Evolutionary conservation across 2,888 invertebrate genomes (phyloP).

Genomic region (Lottia scabra): DNA sequence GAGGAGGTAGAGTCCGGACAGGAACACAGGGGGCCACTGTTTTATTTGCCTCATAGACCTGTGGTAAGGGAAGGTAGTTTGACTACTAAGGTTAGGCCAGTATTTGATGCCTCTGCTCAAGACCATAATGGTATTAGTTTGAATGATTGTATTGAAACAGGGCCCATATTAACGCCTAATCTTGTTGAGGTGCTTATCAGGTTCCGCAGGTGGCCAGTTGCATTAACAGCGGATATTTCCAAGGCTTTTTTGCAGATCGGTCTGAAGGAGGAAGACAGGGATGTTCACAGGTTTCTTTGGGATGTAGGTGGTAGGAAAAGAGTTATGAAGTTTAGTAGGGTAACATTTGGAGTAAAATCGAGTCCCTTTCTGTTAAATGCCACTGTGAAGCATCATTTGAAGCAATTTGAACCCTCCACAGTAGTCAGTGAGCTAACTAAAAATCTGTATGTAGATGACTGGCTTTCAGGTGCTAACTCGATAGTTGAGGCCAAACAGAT

Average conservation of each 20-base stretch:
- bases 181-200: constrained; percentile 26
- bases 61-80: constrained; percentile 16
- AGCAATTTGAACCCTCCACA: neutral
- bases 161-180: constrained; percentile 27
- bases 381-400: constrained; percentile 23
- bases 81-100: too few relatives aligned
- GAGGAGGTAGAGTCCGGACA: neutral
- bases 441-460: too few relatives aligned
- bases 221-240: constrained; percentile 29
- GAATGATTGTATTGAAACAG: constrained; percentile 36
- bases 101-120: too few relatives aligned
- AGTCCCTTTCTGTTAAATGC: constrained; percentile 29
- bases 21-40: neutral
- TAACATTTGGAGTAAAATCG: constrained; percentile 19
- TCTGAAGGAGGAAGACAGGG: constrained; percentile 17
- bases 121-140: too few relatives aligned
- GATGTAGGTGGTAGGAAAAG: constrained; percentile 3
- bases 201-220: constrained; percentile 27
- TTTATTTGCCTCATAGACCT: constrained; percentile 24
- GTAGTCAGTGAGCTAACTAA: too few relatives aligned
- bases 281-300: constrained; percentile 30
- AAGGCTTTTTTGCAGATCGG: constrained; percentile 30
- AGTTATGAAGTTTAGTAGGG: constrained; percentile 19
- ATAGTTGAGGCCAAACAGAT: too few relatives aligned
- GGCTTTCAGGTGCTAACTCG: too few relatives aligned